Percentiles rank a stretch among this genome's conserved stretches.
Conservation (phyloP, 2,888 invertebrate genomes). For the Neocrepidodera transversa region DNA sequence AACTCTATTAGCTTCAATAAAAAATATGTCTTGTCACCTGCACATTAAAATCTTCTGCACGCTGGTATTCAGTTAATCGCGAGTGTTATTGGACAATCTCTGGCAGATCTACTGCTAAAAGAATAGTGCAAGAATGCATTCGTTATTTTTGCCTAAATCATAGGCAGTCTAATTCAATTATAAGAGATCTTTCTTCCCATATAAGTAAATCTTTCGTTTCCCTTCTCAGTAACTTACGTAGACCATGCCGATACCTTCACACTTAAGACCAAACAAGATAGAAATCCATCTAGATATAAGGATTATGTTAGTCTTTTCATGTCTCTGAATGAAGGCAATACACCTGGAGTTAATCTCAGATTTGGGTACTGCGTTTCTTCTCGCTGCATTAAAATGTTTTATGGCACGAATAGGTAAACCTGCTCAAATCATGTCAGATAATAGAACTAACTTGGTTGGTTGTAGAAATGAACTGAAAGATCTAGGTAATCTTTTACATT, state of each 20-base stretch:
- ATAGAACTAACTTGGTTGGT: not conserved
- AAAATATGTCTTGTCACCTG: not conserved
- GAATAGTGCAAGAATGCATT: constrained; percentile 3
- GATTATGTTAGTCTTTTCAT: not conserved
- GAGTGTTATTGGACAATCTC: constrained; percentile 5
- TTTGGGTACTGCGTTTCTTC: not conserved
- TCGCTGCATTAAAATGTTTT: not conserved
- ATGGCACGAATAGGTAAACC: not conserved
- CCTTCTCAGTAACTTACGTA: not conserved
- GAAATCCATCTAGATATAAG: not conserved
- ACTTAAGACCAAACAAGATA: not conserved
- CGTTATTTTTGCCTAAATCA: not conserved
- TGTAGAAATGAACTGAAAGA: not conserved
- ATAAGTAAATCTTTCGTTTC: not conserved
- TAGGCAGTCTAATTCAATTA: not conserved
- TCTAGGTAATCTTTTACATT: not conserved
- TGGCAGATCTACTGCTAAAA: constrained; percentile 13
- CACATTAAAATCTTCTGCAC: constrained; percentile 8
- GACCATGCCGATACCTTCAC: constrained; percentile 1
- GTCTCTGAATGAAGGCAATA: not conserved
- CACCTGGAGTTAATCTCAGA: not conserved
- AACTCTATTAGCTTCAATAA: not conserved
- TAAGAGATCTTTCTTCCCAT: not conserved
- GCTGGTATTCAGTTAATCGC: not conserved
- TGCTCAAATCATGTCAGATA: not conserved